Evolutionary conservation across 2,113 vertebrate species (phyloP), one percentile per base, ranked within the genome.

Genomic region (Pelvicachromis taeniatus): DNA sequence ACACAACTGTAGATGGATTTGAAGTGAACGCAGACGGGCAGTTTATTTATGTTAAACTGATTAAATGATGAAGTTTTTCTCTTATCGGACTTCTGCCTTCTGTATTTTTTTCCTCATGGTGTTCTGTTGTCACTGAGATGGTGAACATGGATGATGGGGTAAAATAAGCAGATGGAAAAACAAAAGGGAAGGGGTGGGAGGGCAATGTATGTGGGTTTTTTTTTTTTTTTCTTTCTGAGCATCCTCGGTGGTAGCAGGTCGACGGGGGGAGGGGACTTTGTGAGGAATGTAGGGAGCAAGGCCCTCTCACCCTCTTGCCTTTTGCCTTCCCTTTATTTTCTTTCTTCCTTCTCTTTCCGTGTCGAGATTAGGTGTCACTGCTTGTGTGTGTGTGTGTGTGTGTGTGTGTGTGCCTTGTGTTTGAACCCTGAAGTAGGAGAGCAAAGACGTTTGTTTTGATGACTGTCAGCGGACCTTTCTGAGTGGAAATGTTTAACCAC

Each of bases 231-330:
- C 90, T 95, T 91, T 96, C 90, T 94, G 96, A 93, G 93, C 93
- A 95, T 95, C 96, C 95, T 96, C 93, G 81, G 95, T 95, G 95
- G 96, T 94, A 92, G 96, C 96, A 96, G 96, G 95, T 96, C 92
- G 87, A 88, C 77, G 94, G 96, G 91, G 95, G 93, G 93, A 91
- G 88, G 95, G 96, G 92, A 94, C 81, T 87, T 93, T 84, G 89
- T 92, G 93, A 96, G 97, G 97, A 97, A 98, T 97, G 97, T 94
- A 93, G 96, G 95, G 96, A 96, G 96, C 96, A 95, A 95, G 95
- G 96, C 96, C 95, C 95, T 89, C 88, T 68, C 77, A 13, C 61
- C 81, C 80, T 29, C 77, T 80, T 77, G 40, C 58, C 48, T 53
- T 87, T 82, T 84, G 61, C 48, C 59, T 61, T 88, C 78, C 53